phyloP scores from a whole-genome alignment of 1,140 invertebrate species.

The Meloidogyne exigua region DNA sequence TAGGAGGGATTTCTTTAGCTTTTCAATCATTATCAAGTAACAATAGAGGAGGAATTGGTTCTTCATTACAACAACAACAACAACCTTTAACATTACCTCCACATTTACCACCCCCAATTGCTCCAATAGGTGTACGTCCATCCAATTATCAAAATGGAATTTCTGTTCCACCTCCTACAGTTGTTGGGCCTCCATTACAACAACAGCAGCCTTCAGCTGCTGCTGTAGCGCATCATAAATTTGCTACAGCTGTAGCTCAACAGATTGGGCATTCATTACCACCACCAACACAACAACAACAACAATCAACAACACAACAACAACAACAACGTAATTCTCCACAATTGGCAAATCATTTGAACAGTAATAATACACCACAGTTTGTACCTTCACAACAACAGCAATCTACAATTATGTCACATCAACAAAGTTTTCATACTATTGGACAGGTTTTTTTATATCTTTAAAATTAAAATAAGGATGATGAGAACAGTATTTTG shows the following conservation, averaged over 20 bases:
- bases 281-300: slow-evolving; percentile 17
- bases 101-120: slow-evolving; percentile 25
- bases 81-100: slow-evolving; percentile 14
- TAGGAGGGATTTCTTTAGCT: background rate
- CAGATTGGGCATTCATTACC: background rate
- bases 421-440: slow-evolving; percentile 18
- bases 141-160: slow-evolving; percentile 37
- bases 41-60: background rate
- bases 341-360: too few relatives aligned
- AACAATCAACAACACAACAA: background rate
- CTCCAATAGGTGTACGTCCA: slow-evolving; percentile 40
- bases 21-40: background rate
- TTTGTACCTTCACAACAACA: background rate
- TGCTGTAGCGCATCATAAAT: slow-evolving; percentile 2
- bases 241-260: slow-evolving; percentile 4
- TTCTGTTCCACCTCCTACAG: slow-evolving; percentile 18
- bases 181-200: background rate
- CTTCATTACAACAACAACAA: background rate
- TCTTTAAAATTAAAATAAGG: too few relatives aligned
- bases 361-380: background rate
- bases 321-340: background rate
- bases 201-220: background rate
- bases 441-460: background rate
- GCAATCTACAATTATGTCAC: background rate
- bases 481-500: too few relatives aligned